A percentile compares a stretch with the other conserved stretches of the same genome.
Conservation (phyloP, 2,888 invertebrate genomes). For the Agrilus cyanescens region DNA sequence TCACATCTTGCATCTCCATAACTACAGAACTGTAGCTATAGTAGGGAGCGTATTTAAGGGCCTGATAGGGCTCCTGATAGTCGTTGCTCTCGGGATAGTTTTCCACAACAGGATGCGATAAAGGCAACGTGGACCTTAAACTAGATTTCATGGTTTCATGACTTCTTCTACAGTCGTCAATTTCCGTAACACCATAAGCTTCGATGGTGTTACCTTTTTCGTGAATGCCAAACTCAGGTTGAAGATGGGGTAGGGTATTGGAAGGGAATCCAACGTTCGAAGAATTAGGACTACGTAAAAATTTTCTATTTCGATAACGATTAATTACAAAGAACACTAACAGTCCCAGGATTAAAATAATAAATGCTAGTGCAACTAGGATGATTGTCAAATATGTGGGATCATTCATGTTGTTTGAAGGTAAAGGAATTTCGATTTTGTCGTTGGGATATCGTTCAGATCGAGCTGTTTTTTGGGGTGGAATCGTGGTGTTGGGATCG, state of each 20-base stretch:
- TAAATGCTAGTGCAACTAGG: conserved; percentile 62
- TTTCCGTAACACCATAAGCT: conserved; percentile 45
- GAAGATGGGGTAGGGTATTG: conserved; percentile 33
- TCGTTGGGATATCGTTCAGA: conserved; percentile 36
- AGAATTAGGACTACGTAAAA: conserved; percentile 58
- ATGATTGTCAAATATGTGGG: conserved; percentile 65
- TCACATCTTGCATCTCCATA: conserved; percentile 62
- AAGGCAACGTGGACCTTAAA: conserved; percentile 39
- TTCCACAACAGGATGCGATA: conserved; percentile 43
- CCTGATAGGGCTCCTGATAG: conserved; percentile 72
- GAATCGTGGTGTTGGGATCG: conserved; percentile 40
- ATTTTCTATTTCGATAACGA: conserved; percentile 58
- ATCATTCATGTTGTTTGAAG: conserved; percentile 56
- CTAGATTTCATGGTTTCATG: conserved; percentile 40
- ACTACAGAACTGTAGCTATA: conserved; percentile 65
- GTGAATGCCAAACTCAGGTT: conserved; percentile 37
- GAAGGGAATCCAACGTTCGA: conserved; percentile 41
- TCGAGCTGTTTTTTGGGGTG: conserved; percentile 40
- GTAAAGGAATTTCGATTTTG: conserved; percentile 48
- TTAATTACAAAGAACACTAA: conserved; percentile 62
- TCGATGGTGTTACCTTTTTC: conserved; percentile 39
- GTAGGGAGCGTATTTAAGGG: conserved; percentile 61
- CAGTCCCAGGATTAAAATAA: conserved; percentile 59
- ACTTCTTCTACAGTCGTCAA: conserved; percentile 47
- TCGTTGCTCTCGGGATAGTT: conserved; percentile 54